phyloP scores from a whole-genome alignment of 2,113 vertebrate genomes.

The Nyctibius bracteatus region DNA sequence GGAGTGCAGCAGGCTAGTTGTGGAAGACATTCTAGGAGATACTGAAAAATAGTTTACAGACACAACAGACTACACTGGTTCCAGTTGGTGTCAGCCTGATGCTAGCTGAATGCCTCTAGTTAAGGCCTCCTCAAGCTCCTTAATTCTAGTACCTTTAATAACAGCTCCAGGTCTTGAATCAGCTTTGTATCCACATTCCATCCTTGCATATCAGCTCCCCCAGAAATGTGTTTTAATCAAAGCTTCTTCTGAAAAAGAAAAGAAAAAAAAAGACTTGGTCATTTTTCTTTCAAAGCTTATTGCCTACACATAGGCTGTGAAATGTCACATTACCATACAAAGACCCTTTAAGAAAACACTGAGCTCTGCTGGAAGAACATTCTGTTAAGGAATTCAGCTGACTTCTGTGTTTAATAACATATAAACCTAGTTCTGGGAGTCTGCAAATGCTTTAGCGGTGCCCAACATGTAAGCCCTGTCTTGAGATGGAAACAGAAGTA shows the following conservation, averaged over 20 bases:
- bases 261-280: not conserved
- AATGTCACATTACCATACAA: slow-evolving; percentile 70
- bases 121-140: not conserved
- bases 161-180: not conserved
- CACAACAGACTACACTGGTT: not conserved
- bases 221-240: slow-evolving; percentile 17
- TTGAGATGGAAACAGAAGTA: not conserved
- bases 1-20: not conserved
- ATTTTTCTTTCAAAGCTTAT: slow-evolving; percentile 48
- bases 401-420: not conserved
- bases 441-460: not conserved
- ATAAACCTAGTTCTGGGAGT: not conserved
- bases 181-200: not conserved
- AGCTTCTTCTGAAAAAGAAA: not conserved
- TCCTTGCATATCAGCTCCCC: not conserved
- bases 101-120: not conserved
- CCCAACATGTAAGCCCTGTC: not conserved
- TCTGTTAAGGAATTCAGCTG: slow-evolving; percentile 4
- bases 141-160: not conserved
- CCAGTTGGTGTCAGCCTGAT: not conserved
- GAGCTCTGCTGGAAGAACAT: not conserved
- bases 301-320: slow-evolving; percentile 28
- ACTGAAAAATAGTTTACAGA: not conserved
- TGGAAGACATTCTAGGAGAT: not conserved
- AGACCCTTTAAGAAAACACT: slow-evolving; percentile 46